phyloP scores from a whole-genome alignment of 1,140 invertebrate species.

The Caenorhabditis briggsae region DNA sequence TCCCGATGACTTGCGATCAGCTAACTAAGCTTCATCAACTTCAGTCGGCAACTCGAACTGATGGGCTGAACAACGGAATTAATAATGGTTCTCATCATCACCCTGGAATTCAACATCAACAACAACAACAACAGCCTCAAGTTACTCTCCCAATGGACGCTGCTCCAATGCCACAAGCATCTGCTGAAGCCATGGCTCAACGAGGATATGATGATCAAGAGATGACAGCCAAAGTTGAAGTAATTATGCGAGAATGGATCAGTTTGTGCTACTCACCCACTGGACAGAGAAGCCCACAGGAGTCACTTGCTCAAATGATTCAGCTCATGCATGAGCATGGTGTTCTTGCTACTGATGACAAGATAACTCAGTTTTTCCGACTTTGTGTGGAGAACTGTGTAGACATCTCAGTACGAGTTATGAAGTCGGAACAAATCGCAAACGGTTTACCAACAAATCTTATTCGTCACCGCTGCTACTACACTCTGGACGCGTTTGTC shows the following conservation, averaged over 20 bases:
- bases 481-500: slow-evolving; percentile 84
- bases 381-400: slow-evolving; percentile 96
- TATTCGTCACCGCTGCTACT: slow-evolving; percentile 90
- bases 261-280: slow-evolving; percentile 87
- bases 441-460: slow-evolving; percentile 79
- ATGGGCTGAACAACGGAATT: slow-evolving; percentile 6
- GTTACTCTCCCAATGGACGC: slow-evolving; percentile 24
- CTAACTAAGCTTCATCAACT: slow-evolving; percentile 55
- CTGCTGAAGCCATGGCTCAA: slow-evolving; percentile 44
- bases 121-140: neutral
- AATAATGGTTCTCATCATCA: neutral
- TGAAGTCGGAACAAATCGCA: slow-evolving; percentile 80
- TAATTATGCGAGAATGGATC: slow-evolving; percentile 94
- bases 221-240: slow-evolving; percentile 94
- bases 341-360: slow-evolving; percentile 95
- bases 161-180: slow-evolving; percentile 38
- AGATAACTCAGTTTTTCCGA: slow-evolving; percentile 96
- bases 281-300: slow-evolving; percentile 87
- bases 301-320: slow-evolving; percentile 93
- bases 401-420: slow-evolving; percentile 89
- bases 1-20: slow-evolving; percentile 56
- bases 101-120: neutral
- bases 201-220: slow-evolving; percentile 81
- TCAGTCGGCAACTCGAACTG: slow-evolving; percentile 29
- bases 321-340: slow-evolving; percentile 95